Base-by-base conservation (phyloP, 2,797 vertebrate species). In the Chaetophractus vellerosus region DNA sequence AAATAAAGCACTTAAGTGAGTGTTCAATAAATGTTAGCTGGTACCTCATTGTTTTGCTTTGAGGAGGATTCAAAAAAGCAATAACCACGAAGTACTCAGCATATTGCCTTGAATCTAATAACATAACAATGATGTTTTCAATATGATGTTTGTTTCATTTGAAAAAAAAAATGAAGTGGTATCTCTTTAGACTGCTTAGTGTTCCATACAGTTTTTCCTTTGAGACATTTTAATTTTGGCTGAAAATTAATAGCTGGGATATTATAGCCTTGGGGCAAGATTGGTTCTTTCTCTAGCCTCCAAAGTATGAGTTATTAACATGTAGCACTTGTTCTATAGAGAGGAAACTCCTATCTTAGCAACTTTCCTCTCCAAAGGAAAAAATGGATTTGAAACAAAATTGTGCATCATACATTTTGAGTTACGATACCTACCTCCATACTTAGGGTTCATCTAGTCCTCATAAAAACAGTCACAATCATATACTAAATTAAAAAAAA, bases 301-400 rank as follows among this genome's bases (percentile, higher is more conserved):
- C 92, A 96, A 96, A 97, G 61, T 23, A 98, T 96, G 93, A 96
- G 90, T 95, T 97, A 97, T 36, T 74, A 55, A 74, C 12, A 93
- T 23, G 2, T 9, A 82, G 57, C 6, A 63, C 28, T 63, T 79
- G 14, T 9, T 92, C 19, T 36, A 41, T 36, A 82, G 14, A 12
- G 6, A 66, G 50, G 21, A 78, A 86, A 61, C 31, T 81, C 16
- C 89, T 21, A 86, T 72, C 7, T 79, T 63, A 82, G 16, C 12
- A 72, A 81, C 0, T 74, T 64, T 71, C 15, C 24, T 94, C 5
- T 78, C 28, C 5, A 79, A 80, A 57, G 41, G 12, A 83, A 86
- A 36, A 16, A 6, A 75, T 71, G 79, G 11, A 69, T 28, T 45
- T 64, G 85, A 75, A 75, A 85, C 9, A 82, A 79, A 84, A 50